Evolutionary conservation across 2,113 vertebrate species (phyloP), one percentile per base, ranked within the genome.

Genomic region (Symphodus melops): DNA sequence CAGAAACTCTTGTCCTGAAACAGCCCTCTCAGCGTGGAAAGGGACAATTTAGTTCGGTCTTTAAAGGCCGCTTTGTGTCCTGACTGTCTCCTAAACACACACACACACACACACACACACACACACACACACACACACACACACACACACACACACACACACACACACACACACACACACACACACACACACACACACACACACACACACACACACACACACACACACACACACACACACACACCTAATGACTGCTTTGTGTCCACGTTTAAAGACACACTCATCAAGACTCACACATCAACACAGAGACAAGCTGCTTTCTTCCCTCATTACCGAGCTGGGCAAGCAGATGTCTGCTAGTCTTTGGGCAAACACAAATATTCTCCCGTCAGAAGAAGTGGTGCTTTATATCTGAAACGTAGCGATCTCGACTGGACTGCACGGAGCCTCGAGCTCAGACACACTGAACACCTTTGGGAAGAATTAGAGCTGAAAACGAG

Each of bases 1-100:
- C 55, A 60, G 46, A 56, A 8, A 70, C 72, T 13, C 46, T 65
- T 72, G 69, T 83, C 67, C 61, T 59, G 76, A 82, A 70, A 71
- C 85, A 86, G 86, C 79, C 84, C 77, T 58, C 83, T 88, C 79
- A 79, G 79, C 48, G 16, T 52, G 77, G 61, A 86, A 78, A 23
- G 16, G 82, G 77, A 83, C 65, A 76, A 83, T 86, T 88, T 73
- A 16, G 57, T 77, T 73, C 68, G 9, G 70, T 75, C 79, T 70
- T 90, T 88, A 92, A 93, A 89, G 87, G 87, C 75, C 61, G 88
- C 91, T 93, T 92, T 90, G 80, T 90, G 70, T 72, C 64, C 49
- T 5, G 77, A 61, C 71, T 77, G 84, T 89, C 81, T 83, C 21
- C 48, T 78, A 52, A 81, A 77, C 68, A 79, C 75, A 82, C 53